Base-by-base conservation (phyloP, 2,797 vertebrate genomes). In the Eulemur albifrons region DNA sequence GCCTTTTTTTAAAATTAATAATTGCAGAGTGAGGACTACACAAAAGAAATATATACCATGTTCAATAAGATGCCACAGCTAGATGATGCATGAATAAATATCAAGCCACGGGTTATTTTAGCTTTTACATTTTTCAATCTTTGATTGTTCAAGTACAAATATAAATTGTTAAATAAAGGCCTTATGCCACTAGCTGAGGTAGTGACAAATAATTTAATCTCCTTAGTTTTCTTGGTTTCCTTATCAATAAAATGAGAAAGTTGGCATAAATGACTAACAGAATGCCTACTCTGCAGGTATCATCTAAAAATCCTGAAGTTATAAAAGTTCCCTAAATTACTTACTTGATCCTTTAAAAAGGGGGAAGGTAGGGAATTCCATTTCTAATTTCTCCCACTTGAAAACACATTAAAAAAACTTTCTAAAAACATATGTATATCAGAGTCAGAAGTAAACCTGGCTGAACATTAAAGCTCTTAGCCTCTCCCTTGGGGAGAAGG, bases 151-250 rank as follows among this genome's bases (percentile, higher is more conserved):
- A 75, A 65, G 8, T 72, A 54, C 32, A 94, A 86, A 69, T 35
- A 95, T 9, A 88, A 73, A 94, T 40, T 70, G 15, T 75, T 95
- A 83, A 88, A 83, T n/a, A 69, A 94, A 40, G 23, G 43, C 27
- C 57, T 85, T 77, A 63, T 23, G 30, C 17, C 30, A 85, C 40
- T 15, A 85, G n/a, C 27, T 75, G 30, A 63, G 23, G 30, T 94
- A 35, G 14, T 88, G 32, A 93, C 43, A 86, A 88, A 82, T 85
- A 90, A 67, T 38, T 86, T 72, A 75, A 81, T 61, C 11, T 59
- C 40, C 59, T 40, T 32, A 25, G 18, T 90, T 45, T 80, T 87
- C 80, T 77, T 94, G 30, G 50, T 65, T 92, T 95, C 40, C 59
- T 88, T 90, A 90, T 8, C 32, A 43, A 5, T 65, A 92, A 89